Evolutionary conservation across 2,113 vertebrate genomes (phyloP).

Genomic region (Promerops cafer): DNA sequence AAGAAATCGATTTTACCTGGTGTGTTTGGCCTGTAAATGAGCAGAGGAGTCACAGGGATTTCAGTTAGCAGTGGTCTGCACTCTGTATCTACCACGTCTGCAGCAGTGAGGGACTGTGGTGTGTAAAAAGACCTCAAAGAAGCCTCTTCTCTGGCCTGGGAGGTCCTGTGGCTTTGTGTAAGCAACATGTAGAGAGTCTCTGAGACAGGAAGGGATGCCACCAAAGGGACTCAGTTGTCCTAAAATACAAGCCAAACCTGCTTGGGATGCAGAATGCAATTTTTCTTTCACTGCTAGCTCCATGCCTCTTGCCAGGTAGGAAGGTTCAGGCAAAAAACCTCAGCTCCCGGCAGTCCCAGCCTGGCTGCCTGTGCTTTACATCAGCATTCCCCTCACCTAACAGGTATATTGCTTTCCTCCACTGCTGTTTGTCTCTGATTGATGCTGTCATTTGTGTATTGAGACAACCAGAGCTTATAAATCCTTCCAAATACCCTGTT

Average conservation of each 20-base stretch:
- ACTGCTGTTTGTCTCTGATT: constrained; percentile 39
- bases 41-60: background rate
- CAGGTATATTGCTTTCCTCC: constrained; percentile 41
- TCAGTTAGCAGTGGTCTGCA: background rate
- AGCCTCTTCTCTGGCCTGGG: background rate
- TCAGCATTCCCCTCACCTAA: constrained; percentile 54
- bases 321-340: background rate
- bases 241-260: background rate
- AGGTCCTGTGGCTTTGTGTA: background rate
- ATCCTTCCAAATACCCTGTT: constrained; percentile 40
- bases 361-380: background rate
- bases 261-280: background rate
- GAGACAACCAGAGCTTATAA: constrained; percentile 50
- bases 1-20: background rate
- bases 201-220: background rate
- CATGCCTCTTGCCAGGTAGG: accelerated
- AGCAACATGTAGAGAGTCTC: background rate
- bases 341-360: background rate
- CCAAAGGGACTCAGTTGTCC: background rate
- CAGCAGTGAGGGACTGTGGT: background rate
- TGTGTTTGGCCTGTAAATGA: background rate
- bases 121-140: background rate
- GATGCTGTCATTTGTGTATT: constrained; percentile 52
- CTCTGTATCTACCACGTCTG: background rate
- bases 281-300: background rate